Evolutionary conservation across 2,797 vertebrate species (phyloP).

Genomic region (Denticeps clupeoides): DNA sequence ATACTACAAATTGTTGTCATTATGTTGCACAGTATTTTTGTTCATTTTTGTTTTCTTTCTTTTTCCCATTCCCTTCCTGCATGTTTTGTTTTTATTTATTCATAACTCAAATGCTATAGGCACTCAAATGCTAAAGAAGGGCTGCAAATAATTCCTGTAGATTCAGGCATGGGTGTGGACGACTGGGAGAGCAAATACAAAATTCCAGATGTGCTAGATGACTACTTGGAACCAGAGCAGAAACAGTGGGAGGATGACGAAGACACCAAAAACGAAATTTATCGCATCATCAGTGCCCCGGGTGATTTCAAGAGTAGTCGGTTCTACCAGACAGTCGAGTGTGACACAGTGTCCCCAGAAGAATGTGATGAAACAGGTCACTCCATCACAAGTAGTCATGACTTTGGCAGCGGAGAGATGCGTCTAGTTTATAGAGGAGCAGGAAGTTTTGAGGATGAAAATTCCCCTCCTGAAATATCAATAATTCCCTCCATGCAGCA

Average conservation of each 20-base stretch:
- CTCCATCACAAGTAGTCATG: constrained; percentile 13
- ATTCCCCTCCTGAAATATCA: constrained; percentile 56
- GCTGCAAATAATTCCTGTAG: constrained; percentile 74
- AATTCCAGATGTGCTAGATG: constrained; percentile 67
- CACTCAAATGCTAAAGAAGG: constrained; percentile 39
- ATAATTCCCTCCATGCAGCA: constrained; percentile 54
- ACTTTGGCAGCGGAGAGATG: constrained; percentile 38
- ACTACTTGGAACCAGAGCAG: constrained; percentile 70
- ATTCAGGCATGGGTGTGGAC: constrained; percentile 73
- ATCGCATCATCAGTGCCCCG: constrained; percentile 42
- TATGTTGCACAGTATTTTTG: constrained; percentile 1
- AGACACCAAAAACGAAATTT: constrained; percentile 53
- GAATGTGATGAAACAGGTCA: constrained; percentile 52
- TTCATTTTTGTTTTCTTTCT: constrained; percentile 8
- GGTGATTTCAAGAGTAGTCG: constrained; percentile 42
- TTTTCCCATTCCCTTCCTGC: constrained; percentile 7
- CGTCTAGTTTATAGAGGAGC: constrained; percentile 54
- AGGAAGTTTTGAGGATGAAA: constrained; percentile 56
- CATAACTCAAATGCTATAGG: constrained; percentile 30
- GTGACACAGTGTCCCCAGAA: constrained; percentile 46
- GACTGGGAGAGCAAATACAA: constrained; percentile 74
- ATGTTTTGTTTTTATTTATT: constrained; percentile 9
- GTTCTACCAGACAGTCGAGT: constrained; percentile 55
- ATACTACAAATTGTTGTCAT: constrained; percentile 2
- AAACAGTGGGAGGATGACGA: constrained; percentile 71